Evolutionary conservation across 2,113 vertebrate species (phyloP).

Genomic region (Ardeotis arabs): DNA sequence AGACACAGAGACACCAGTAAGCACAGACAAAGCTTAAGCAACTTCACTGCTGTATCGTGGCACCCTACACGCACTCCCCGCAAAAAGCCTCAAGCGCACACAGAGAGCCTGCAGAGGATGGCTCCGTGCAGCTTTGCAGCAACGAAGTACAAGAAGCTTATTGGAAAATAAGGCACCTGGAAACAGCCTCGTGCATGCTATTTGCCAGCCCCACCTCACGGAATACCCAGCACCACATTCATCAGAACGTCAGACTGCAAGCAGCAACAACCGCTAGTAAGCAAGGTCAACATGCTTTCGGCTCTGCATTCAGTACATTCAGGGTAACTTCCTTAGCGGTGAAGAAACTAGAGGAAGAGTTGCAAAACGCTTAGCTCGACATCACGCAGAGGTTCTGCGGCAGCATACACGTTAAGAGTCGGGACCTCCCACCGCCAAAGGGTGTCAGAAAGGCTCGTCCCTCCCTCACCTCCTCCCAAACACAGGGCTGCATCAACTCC

Average conservation of each 20-base stretch:
- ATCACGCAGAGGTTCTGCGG: accelerated
- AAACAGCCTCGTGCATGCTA: accelerated
- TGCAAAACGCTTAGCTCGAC: neutral
- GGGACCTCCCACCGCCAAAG: neutral
- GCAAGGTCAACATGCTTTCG: neutral
- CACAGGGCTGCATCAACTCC: neutral
- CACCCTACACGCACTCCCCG: neutral
- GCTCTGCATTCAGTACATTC: neutral
- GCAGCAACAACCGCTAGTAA: neutral
- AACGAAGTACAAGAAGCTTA: neutral
- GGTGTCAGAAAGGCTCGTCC: neutral
- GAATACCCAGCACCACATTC: neutral
- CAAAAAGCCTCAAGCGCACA: accelerated
- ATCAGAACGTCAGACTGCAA: accelerated
- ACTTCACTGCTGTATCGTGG: accelerated
- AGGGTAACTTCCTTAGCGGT: accelerated
- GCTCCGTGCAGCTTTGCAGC: accelerated
- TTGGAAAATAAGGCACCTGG: accelerated
- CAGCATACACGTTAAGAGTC: accelerated
- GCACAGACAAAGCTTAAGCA: accelerated
- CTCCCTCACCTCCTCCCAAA: neutral
- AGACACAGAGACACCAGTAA: neutral
- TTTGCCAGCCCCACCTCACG: neutral
- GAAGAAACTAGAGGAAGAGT: neutral
- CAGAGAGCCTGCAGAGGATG: accelerated